Evolutionary conservation across 2,797 vertebrate genomes (phyloP), one percentile per base, ranked within the genome.

Genomic region (Brachyrhaphis roseni): DNA sequence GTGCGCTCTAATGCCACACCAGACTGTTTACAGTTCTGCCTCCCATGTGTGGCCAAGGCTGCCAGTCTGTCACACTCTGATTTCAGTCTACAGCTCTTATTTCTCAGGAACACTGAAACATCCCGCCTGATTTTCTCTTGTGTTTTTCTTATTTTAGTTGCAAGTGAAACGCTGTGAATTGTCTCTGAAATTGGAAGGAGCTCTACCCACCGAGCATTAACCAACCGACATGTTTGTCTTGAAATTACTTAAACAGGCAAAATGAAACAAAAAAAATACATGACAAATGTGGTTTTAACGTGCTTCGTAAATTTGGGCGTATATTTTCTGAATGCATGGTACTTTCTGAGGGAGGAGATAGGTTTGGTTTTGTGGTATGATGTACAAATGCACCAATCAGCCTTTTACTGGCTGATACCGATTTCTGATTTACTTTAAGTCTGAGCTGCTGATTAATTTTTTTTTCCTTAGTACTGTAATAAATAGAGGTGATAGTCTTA

Each of bases 21-120:
- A 92, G 91, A 91, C 88, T 92, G 91, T 90, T 93, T 92, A 91
- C 91, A 89, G 86, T 91, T 89, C 89, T 91, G 88, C 85, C 83
- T 74, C 59, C 90, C 91, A 92, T 91, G 90, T 93, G 91, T 80
- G 75, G 90, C 91, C 92, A 90, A 92, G 78, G 34, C 87, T 90
- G 86, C 82, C 92, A 88, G 86, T 77, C 90, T 92, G 88, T 86
- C 85, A 80, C 86, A 36, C 87, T 79, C 82, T 76, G 3, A 36
- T 47, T 55, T 41, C 36, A 51, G 72, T 51, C 72, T 51, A 26
- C 49, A 55, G 73, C 51, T 16, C 41, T 45, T 45, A 75, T 57
- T 41, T 75, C 74, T 75, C 53, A 45, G 74, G 39, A 75, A 75
- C 74, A 62, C 41, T n/a, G 39, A 59, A 75, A 41, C 39, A 36